Evolutionary conservation across 2,888 invertebrate genomes (phyloP), one percentile per base, ranked within the genome.

Genomic region (Lottia scabra): DNA sequence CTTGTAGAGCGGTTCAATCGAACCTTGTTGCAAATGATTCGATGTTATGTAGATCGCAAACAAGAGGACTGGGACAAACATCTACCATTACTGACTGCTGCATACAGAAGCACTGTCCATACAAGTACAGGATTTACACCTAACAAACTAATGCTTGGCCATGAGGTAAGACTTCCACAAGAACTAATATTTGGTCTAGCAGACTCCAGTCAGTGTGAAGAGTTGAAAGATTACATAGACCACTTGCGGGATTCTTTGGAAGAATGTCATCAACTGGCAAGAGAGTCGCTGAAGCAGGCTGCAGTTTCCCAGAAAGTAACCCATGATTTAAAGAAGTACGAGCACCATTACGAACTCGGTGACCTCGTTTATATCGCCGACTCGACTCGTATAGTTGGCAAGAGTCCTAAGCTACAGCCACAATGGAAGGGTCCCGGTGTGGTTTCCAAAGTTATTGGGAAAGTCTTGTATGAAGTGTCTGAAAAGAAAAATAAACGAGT

Each of bases 1-100:
- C 66, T 70, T 27, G 69, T 46, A 26, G 75, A 76, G 48, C 38
- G 74, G 19, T 76, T 76, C 19, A 30, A 38, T 38, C 38, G 10
- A 38, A 38, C 38, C 10, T 38, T 38, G 38, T 38, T 38, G 38
- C 38, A 38, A 38, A 8, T 38, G 38, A 38, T 38, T 38, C 5
- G 74, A 46, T 72, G 73, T 13, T 77, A 77, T 64, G 43, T 77
- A 1, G 76, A 70, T 5, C 72, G 77, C 45, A 38, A 2, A 38
- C 77, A 80, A 48, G 67, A 68, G 12, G 72, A 72, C 5, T 80
- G 80, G 78, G 79, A 78, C 63, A 13, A 72, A n/a, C 68, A 78
- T 65, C 63, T 79, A 15, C 65, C 72, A 30, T 30, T 30, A 30
- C 5, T 30, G 30, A 30, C 30, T 30, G 30, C 30, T 30, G 30